These are phyloP conservation scores for Tenodera sinensis DNA, from an alignment of 2,888 invertebrate genomes.

Conservation along the genomic window DNA sequence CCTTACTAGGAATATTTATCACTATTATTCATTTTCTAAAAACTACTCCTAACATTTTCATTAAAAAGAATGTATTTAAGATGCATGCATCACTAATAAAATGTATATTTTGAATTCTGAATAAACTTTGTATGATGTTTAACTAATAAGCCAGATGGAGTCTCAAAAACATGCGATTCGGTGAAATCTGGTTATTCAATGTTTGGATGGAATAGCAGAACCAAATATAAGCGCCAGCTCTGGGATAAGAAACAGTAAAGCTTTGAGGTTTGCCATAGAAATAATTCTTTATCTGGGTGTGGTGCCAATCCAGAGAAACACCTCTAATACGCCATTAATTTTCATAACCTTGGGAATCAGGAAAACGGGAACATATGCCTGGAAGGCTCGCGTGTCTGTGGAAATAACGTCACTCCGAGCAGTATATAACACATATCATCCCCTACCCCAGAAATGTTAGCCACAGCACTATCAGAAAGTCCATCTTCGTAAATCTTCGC, in stretches of 20 bases:
- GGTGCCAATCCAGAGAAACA: neutral
- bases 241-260: neutral
- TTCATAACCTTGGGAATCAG: neutral
- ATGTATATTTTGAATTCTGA: no score
- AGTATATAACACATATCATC: neutral
- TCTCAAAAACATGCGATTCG: no score
- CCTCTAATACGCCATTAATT: neutral
- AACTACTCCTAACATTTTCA: no score
- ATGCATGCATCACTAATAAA: no score
- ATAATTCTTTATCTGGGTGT: neutral
- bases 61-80: no score
- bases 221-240: no score
- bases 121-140: no score
- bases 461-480: constrained; percentile 21
- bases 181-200: no score
- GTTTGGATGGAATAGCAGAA: no score
- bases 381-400: neutral
- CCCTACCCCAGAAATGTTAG: neutral
- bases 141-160: no score
- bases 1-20: no score
- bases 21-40: no score
- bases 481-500: constrained; percentile 26
- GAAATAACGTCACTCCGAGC: neutral
- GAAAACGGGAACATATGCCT: neutral
- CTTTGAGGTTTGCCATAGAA: neutral